A percentile compares a stretch with the other conserved stretches of the same genome.
Evolutionary conservation across 1,140 invertebrate genomes (phyloP).

Genomic region (fruit fly (Drosophila melanogaster)): Release_6_plus_ISO1_MT NT_037436.4:7190501-7191000

Average conservation of each 20-base stretch:
- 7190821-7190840: constrained; percentile 79
- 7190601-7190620: constrained; percentile 4
- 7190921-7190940: constrained; percentile 57
- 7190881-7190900: constrained; percentile 70
- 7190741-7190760: background rate
- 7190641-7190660: background rate
- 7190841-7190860: constrained; percentile 18
- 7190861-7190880: constrained; percentile 66
- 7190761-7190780: constrained; percentile 17
- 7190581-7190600: constrained; percentile 53
- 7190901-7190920: constrained; percentile 46
- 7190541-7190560: constrained; percentile 10
- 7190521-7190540: background rate
- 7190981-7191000: constrained; percentile 58
- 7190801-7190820: constrained; percentile 61
- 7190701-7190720: no score
- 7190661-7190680: no score
- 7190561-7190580: constrained; percentile 71
- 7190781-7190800: constrained; percentile 23
- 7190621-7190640: background rate
- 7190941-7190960: constrained; percentile 73
- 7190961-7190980: constrained; percentile 77
- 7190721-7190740: no score
- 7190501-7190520: constrained; percentile 15
- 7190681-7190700: no score